These are phyloP conservation scores for Bucorvus abyssinicus DNA, from an alignment of 2,797 vertebrate genomes.

Conservation along the genomic window DNA sequence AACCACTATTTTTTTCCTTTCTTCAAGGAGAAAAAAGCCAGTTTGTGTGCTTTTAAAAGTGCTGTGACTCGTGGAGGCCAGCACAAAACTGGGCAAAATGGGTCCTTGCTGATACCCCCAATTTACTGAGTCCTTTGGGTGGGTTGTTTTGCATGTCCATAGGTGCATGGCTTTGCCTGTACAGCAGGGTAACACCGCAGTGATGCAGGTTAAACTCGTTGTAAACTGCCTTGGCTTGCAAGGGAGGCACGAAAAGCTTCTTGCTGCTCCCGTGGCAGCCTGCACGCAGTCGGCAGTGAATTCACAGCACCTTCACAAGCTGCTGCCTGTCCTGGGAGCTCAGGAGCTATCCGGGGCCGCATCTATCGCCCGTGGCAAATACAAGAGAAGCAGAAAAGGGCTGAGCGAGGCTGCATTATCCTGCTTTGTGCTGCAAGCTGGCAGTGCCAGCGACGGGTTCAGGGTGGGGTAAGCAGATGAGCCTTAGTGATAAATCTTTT, in stretches of 20 bases:
- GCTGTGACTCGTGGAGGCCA: background rate
- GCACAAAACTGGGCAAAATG: background rate
- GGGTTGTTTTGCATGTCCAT: rapidly evolving
- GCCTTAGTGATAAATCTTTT: background rate
- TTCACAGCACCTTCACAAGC: background rate
- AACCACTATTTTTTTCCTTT: background rate
- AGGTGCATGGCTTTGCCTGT: background rate
- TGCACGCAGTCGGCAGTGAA: rapidly evolving
- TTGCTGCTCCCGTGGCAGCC: background rate
- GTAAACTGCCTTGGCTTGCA: background rate
- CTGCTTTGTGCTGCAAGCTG: background rate
- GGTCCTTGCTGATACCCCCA: background rate
- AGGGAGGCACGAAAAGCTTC: background rate
- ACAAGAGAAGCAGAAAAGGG: background rate
- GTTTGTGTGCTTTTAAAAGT: background rate
- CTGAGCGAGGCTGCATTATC: background rate
- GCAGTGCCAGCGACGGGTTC: rapidly evolving
- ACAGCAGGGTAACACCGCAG: background rate
- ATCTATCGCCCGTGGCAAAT: background rate
- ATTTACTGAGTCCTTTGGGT: background rate
- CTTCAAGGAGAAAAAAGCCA: background rate
- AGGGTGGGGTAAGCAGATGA: rapidly evolving
- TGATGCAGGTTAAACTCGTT: background rate
- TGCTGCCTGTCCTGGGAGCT: background rate
- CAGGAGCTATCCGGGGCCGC: background rate